Percentiles rank a stretch among this genome's conserved stretches.
phyloP scores from a whole-genome alignment of 30 jellyfish, hydroid and myxozoan genomes.

The Pelagia noctiluca region DNA sequence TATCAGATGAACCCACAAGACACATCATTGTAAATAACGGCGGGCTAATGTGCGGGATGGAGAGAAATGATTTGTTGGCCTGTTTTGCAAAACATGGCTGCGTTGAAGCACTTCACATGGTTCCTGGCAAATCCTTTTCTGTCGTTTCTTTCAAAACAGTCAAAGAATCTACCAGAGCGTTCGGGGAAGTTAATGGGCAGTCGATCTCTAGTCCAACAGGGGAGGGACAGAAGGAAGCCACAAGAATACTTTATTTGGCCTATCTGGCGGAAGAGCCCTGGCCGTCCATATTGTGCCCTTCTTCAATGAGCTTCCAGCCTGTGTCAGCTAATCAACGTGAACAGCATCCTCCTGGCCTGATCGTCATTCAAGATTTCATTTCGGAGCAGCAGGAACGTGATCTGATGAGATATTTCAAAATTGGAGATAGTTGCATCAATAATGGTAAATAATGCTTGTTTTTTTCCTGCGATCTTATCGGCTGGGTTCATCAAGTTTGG shows the following conservation, averaged over 20 bases:
- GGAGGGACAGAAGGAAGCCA: slow-evolving; percentile 8
- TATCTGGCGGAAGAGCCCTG: slow-evolving; percentile 22
- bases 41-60: slow-evolving; percentile 88
- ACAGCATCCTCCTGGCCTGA: slow-evolving; percentile 77
- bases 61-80: slow-evolving; percentile 52
- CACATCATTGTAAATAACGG: slow-evolving; percentile 92
- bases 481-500: neutral
- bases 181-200: slow-evolving; percentile 59
- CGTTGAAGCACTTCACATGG: slow-evolving; percentile 59
- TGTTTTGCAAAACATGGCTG: slow-evolving; percentile 73
- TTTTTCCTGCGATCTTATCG: neutral
- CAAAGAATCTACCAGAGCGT: slow-evolving; percentile 62
- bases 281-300: neutral
- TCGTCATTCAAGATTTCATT: slow-evolving; percentile 61
- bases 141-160: slow-evolving; percentile 48
- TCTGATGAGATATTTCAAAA: slow-evolving; percentile 61
- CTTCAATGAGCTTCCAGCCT: slow-evolving; percentile 38
- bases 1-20: slow-evolving; percentile 80
- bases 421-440: neutral
- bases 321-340: slow-evolving; percentile 36
- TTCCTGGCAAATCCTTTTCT: slow-evolving; percentile 85
- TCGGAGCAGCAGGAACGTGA: slow-evolving; percentile 58
- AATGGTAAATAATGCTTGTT: slow-evolving; percentile 14
- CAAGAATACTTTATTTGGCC: slow-evolving; percentile 66
- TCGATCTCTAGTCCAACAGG: slow-evolving; percentile 28